These are phyloP conservation scores for Drosophila lacicola DNA, from an alignment of 2,888 invertebrate genomes.

Conservation along the genomic window DNA sequence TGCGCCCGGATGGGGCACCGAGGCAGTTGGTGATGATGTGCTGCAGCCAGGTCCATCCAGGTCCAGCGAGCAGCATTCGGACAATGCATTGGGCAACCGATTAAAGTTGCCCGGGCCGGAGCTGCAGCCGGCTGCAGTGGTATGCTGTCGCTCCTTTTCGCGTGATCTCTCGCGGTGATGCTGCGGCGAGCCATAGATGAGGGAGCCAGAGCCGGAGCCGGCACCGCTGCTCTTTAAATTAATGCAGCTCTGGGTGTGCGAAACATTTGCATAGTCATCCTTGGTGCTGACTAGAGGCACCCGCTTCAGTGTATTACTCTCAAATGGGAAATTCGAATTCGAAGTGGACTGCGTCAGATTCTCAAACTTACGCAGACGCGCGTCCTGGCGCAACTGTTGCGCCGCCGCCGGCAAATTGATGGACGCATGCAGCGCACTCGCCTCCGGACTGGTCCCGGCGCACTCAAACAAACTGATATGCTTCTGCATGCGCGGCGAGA, in stretches of 20 bases:
- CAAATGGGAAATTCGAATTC: slow-evolving; percentile 83
- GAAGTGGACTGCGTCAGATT: slow-evolving; percentile 83
- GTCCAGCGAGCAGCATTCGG: slow-evolving; percentile 49
- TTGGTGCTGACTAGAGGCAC: slow-evolving; percentile 64
- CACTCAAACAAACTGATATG: slow-evolving; percentile 83
- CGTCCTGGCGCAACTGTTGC: slow-evolving; percentile 77
- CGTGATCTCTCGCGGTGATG: slow-evolving; percentile 38
- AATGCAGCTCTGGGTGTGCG: slow-evolving; percentile 81
- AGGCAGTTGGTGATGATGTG: not conserved
- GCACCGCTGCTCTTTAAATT: slow-evolving; percentile 74
- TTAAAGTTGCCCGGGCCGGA: slow-evolving; percentile 14
- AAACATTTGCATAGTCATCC: slow-evolving; percentile 71
- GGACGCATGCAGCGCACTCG: slow-evolving; percentile 68
- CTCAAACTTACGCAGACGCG: slow-evolving; percentile 82
- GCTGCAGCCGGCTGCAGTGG: not conserved
- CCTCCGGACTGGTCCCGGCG: slow-evolving; percentile 35
- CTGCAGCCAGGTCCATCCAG: slow-evolving; percentile 10
- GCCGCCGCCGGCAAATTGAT: slow-evolving; percentile 78
- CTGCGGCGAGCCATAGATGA: slow-evolving; percentile 62
- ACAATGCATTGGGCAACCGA: slow-evolving; percentile 40
- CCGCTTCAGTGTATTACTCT: slow-evolving; percentile 81
- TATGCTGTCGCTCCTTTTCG: slow-evolving; percentile 4
- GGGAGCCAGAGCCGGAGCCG: slow-evolving; percentile 12
- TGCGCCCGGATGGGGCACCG: slow-evolving; percentile 82
- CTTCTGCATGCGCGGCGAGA: slow-evolving; percentile 83